These are phyloP conservation scores for Tridacna gigas DNA, from an alignment of 2,888 invertebrate genomes.

Conservation along the genomic window DNA sequence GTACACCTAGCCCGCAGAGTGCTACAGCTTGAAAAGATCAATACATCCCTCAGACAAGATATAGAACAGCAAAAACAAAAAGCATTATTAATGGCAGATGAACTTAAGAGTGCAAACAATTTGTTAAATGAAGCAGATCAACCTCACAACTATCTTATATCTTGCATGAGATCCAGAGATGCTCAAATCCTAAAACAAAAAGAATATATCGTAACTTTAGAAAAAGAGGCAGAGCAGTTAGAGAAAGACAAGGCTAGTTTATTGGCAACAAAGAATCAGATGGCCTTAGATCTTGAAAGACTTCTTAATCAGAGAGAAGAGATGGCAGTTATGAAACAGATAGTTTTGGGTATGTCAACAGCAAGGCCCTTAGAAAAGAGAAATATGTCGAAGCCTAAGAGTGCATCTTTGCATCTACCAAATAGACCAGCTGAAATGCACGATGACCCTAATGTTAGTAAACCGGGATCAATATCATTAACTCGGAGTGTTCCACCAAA, in stretches of 20 bases:
- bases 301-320: constrained; percentile 83
- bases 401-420: constrained; percentile 66
- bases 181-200: constrained; percentile 77
- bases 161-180: constrained; percentile 81
- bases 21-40: constrained; percentile 82
- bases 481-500: constrained; percentile 73
- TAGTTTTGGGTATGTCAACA: constrained; percentile 79
- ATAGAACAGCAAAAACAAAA: constrained; percentile 78
- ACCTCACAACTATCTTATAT: constrained; percentile 84
- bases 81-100: constrained; percentile 75
- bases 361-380: constrained; percentile 68
- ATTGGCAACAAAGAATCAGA: constrained; percentile 79
- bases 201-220: constrained; percentile 74
- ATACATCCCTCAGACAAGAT: constrained; percentile 80
- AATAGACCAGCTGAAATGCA: constrained; percentile 65
- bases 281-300: constrained; percentile 82
- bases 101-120: constrained; percentile 80
- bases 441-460: constrained; percentile 74
- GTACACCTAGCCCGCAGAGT: constrained; percentile 83
- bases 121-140: constrained; percentile 83
- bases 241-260: constrained; percentile 77
- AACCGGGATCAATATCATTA: constrained; percentile 78
- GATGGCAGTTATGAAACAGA: constrained; percentile 83
- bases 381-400: constrained; percentile 70
- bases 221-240: constrained; percentile 72